phyloP scores from a whole-genome alignment of 2,888 invertebrate species.

The Agriotes lineatus region DNA sequence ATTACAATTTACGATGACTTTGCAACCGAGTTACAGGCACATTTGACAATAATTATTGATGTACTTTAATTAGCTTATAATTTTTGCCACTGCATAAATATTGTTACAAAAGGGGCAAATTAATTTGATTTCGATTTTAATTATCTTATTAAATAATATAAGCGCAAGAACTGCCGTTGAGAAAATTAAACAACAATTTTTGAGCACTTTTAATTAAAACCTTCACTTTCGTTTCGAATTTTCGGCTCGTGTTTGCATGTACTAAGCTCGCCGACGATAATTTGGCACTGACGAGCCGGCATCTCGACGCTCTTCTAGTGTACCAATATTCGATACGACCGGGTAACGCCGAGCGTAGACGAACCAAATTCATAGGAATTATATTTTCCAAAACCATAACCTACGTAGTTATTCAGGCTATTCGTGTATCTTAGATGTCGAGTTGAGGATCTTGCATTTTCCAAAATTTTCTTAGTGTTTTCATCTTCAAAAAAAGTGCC shows the following conservation, averaged over 20 bases:
- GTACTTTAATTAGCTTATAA: background rate
- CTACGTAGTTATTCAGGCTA: slow-evolving; percentile 32
- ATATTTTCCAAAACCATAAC: slow-evolving; percentile 37
- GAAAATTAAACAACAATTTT: background rate
- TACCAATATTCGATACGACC: slow-evolving; percentile 34
- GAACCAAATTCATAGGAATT: slow-evolving; percentile 33
- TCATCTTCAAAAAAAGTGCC: slow-evolving; percentile 64
- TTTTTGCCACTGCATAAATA: too few relatives aligned
- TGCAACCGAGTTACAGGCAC: slow-evolving; percentile 38
- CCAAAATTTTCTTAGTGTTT: slow-evolving; percentile 61
- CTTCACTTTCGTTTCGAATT: background rate
- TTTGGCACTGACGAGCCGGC: slow-evolving; percentile 37
- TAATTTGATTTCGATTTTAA: too few relatives aligned
- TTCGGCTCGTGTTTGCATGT: background rate
- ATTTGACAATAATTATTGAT: slow-evolving; percentile 1
- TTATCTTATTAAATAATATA: slow-evolving; percentile 9
- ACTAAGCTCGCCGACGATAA: slow-evolving; percentile 22
- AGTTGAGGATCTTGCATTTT: slow-evolving; percentile 55
- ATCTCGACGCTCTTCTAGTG: slow-evolving; percentile 38
- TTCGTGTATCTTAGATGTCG: slow-evolving; percentile 8
- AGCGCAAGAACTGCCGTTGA: slow-evolving; percentile 12
- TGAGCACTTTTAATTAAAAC: background rate
- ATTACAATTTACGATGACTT: slow-evolving; percentile 16
- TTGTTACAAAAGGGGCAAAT: too few relatives aligned
- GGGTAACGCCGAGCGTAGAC: slow-evolving; percentile 35